A percentile compares a stretch with the other conserved stretches of the same genome.
Conservation (phyloP, 2,888 invertebrate genomes). For the Plutella xylostella region DNA sequence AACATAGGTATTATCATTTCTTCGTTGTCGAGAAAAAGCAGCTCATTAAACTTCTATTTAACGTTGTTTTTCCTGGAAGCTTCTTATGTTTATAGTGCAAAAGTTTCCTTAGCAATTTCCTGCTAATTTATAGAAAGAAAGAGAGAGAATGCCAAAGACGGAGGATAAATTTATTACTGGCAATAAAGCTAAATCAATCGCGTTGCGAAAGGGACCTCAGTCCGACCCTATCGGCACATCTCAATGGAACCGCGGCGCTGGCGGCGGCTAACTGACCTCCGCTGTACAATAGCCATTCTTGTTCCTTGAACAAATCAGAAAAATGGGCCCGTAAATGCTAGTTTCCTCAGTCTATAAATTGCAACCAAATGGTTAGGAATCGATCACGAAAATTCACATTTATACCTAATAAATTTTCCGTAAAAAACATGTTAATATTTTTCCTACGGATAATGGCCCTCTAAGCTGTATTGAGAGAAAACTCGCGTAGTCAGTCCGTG, state of each 20-base stretch:
- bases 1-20: too few species aligned
- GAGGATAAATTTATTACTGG: constrained; percentile 46
- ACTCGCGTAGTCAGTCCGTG: too few species aligned
- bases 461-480: not conserved
- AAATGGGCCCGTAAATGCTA: not conserved
- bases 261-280: constrained; percentile 19
- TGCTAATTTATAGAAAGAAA: constrained; percentile 5
- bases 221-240: constrained; percentile 40
- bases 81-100: too few species aligned
- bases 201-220: constrained; percentile 35
- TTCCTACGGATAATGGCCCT: not conserved
- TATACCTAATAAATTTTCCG: not conserved
- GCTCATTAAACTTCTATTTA: too few species aligned
- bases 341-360: not conserved
- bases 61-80: too few species aligned
- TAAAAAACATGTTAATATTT: not conserved
- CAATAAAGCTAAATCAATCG: constrained; percentile 61
- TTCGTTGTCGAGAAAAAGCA: too few species aligned
- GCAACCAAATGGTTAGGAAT: too few species aligned
- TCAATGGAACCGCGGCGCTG: constrained; percentile 24
- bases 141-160: constrained; percentile 10
- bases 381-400: too few species aligned
- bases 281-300: constrained; percentile 27
- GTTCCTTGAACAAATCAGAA: not conserved
- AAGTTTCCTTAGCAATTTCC: too few species aligned